These are phyloP conservation scores for Chloroclysta siterata DNA, from an alignment of 2,888 invertebrate species.

Conservation along the genomic window DNA sequence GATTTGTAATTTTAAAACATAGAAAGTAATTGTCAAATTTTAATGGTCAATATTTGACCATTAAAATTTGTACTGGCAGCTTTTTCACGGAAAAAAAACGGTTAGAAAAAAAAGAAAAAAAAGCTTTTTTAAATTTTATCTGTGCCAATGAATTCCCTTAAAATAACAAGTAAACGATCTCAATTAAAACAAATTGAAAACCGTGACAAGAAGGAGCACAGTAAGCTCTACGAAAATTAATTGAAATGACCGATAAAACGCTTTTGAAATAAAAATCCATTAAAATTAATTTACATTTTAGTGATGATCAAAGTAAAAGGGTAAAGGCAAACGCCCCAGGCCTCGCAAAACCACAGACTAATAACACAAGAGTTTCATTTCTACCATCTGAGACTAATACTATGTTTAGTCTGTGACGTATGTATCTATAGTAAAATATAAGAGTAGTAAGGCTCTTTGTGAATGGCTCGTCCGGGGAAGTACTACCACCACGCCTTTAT, in stretches of 20 bases:
- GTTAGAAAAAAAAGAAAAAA: no score
- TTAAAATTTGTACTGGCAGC: no score
- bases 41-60: no score
- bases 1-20: no score
- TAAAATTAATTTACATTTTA: constrained; percentile 34
- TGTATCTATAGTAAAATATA: background rate
- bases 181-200: constrained; percentile 26
- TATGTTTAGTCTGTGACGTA: background rate
- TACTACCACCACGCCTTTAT: no score
- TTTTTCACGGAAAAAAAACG: no score
- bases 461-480: no score
- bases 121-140: no score
- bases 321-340: constrained; percentile 21
- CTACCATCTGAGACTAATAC: background rate
- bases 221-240: constrained; percentile 19
- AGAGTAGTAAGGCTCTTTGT: no score
- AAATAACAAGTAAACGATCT: constrained; percentile 1
- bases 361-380: background rate
- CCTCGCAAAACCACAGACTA: constrained; percentile 5
- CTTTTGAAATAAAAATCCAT: constrained; percentile 33
- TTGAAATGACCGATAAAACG: constrained; percentile 19
- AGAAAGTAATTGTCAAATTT: no score
- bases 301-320: constrained; percentile 36
- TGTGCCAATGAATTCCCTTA: background rate
- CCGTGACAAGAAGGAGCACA: constrained; percentile 3